Base-by-base conservation (phyloP, 1,140 invertebrate genomes). In the Pogonus chalceus region DNA sequence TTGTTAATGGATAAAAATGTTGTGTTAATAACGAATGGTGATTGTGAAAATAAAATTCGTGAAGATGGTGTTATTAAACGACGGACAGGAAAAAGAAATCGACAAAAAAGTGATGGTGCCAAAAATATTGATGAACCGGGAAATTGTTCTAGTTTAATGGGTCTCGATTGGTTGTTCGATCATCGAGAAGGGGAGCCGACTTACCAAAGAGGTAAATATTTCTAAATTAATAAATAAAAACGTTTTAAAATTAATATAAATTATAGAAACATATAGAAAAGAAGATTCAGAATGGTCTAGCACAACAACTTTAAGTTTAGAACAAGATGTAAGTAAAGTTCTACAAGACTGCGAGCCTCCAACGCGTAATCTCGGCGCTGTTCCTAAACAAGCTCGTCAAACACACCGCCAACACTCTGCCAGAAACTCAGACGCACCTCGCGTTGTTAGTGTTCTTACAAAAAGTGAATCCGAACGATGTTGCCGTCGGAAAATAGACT, bases 281-380 rank as follows among this genome's bases (percentile, higher is more conserved):
- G 66, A 69, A 9, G 74, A 76, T 48, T 74, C 69, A 3, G 75
- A 74, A 57, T 77, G 75, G 48, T 74, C 72, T 2, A 77, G 72
- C 58, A 74, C 72, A 46, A 76, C 75, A n/a, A 73, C 75, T 1
- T 63, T 77, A 2, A 78, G 75, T 46, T 65, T 78, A 35, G 77
- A 79, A 53, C 77, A 78, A 49, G 76, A 79, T 54, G 66, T 69
- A 2, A 69, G 65, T 51, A 70, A 69, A 62, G 65, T 69, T 7
- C 57, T 69, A 1, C 68, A 70, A 49, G 68, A 70, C 48, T 59
- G 63, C 7, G 59, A 62, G 23, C 62, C 65, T 59, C 64, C 21
- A 54, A 48, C 58, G 18, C 73, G 72, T 23, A 75, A 81, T 63
- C 78, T 87, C 58, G 85, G 85, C 12, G 84, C 85, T 35, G 86